These are phyloP conservation scores for Semotilus atromaculatus DNA, from an alignment of 2,797 vertebrate species.

Conservation along the genomic window DNA sequence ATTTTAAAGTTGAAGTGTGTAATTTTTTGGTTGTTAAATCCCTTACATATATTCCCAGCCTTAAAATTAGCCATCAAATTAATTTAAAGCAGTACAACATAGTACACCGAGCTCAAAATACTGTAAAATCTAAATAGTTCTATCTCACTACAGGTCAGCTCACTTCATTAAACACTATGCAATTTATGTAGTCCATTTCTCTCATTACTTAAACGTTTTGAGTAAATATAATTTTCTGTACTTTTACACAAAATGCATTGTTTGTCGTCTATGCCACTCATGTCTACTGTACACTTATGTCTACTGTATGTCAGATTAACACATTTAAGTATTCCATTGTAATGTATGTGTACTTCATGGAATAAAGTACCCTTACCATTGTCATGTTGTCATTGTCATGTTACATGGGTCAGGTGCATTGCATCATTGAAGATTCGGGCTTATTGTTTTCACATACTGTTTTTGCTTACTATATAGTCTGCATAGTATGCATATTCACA, in stretches of 20 bases:
- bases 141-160: background rate
- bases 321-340: background rate
- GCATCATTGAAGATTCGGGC: background rate
- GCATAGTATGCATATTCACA: too few species aligned
- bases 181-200: background rate
- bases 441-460: background rate
- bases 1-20: background rate
- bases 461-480: background rate
- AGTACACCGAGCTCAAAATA: background rate
- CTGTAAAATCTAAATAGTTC: background rate
- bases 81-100: background rate
- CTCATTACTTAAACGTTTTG: background rate
- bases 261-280: background rate
- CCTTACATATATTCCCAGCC: background rate
- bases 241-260: background rate
- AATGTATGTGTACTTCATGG: background rate
- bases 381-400: background rate
- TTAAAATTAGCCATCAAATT: background rate
- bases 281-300: background rate
- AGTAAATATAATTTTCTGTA: background rate
- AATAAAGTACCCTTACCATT: background rate
- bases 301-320: background rate
- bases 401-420: background rate
- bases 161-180: background rate
- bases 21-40: background rate